Evolutionary conservation across 2,888 invertebrate species (phyloP).

Genomic region (Lathronympha strigana): DNA sequence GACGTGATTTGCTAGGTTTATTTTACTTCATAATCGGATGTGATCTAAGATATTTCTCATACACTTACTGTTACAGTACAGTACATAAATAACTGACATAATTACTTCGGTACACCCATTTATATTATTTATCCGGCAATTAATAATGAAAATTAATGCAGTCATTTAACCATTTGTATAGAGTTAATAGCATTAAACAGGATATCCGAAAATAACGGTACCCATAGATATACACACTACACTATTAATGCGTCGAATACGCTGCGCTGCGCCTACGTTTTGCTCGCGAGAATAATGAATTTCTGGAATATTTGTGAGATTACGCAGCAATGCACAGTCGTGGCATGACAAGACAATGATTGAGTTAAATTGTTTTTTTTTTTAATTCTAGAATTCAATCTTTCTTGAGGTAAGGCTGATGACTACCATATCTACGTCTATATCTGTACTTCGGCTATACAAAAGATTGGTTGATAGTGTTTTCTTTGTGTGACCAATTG

Average conservation of each 20-base stretch:
- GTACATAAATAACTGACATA: not conserved
- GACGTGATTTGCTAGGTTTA: no score
- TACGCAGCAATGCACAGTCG: not conserved
- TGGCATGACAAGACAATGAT: not conserved
- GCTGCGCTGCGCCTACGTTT: constrained; percentile 27
- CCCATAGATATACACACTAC: constrained; percentile 21
- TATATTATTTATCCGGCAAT: not conserved
- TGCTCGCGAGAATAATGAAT: constrained; percentile 22
- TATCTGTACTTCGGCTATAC: no score
- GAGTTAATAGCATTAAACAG: constrained; percentile 16
- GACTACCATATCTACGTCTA: no score
- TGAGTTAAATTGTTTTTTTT: no score
- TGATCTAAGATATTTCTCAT: no score
- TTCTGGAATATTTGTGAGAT: constrained; percentile 13
- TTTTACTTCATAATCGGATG: no score
- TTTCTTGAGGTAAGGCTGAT: no score
- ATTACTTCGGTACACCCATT: not conserved
- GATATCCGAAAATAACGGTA: constrained; percentile 34
- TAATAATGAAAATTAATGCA: constrained; percentile 8
- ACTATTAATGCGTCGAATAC: constrained; percentile 19
- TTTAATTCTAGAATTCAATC: no score
- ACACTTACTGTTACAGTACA: no score
- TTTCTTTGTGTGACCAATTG: no score
- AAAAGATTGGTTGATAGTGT: no score
- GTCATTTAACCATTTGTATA: constrained; percentile 1